A percentile compares a stretch with the other conserved stretches of the same genome.
phyloP scores from a whole-genome alignment of 2,113 vertebrate genomes.

The Pithys albifrons region DNA sequence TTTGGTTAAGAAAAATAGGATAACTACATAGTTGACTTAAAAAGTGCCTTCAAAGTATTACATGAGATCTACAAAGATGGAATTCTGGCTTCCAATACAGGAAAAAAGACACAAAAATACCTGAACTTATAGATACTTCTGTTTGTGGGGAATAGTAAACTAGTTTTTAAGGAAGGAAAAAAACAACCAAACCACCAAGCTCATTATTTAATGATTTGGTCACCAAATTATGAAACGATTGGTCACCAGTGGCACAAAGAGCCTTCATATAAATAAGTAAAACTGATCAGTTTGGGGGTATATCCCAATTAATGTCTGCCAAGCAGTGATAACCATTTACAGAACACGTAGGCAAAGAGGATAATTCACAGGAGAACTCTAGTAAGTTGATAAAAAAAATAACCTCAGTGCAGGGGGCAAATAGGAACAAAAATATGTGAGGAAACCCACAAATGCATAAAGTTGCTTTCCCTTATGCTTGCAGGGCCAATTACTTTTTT shows the following conservation, averaged over 20 bases:
- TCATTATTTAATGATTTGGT: background rate
- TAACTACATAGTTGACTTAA: background rate
- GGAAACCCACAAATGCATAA: background rate
- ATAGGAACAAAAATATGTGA: background rate
- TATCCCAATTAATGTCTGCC: background rate
- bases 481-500: background rate
- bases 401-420: background rate
- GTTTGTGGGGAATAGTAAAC: background rate
- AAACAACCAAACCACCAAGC: background rate
- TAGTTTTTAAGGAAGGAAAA: background rate
- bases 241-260: background rate
- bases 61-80: background rate
- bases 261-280: background rate
- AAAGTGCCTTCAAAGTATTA: background rate
- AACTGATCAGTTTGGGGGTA: background rate
- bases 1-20: background rate
- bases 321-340: background rate
- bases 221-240: background rate
- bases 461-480: background rate
- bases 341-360: background rate
- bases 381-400: background rate
- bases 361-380: background rate
- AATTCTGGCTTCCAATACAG: background rate
- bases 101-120: background rate
- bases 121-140: background rate